Evolutionary conservation across 1,140 invertebrate genomes (phyloP).

Genomic region (Microplitis demolitor): DNA sequence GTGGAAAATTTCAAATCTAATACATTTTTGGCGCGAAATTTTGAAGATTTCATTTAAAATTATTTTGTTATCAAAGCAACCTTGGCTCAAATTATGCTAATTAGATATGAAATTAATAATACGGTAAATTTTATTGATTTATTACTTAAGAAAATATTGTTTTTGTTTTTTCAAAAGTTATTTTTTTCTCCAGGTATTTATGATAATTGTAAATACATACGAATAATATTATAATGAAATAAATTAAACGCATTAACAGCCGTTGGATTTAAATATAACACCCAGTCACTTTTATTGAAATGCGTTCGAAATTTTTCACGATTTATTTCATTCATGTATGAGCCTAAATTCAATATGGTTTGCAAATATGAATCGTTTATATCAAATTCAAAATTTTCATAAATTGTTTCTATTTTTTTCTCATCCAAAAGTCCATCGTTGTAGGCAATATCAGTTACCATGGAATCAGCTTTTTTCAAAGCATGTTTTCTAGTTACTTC

Average conservation of each 20-base stretch:
- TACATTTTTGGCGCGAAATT: no score
- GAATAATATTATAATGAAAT: conserved; percentile 82
- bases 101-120: no score
- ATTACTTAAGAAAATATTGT: no score
- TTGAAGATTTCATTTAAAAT: no score
- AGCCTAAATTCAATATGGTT: conserved; percentile 75
- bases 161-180: no score
- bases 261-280: conserved; percentile 75
- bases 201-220: conserved; percentile 61
- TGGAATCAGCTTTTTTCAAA: conserved; percentile 73
- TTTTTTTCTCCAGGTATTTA: no score
- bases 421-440: conserved; percentile 81
- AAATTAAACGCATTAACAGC: conserved; percentile 86
- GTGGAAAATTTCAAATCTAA: no score
- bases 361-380: conserved; percentile 69
- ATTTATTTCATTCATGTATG: conserved; percentile 68
- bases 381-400: conserved; percentile 73
- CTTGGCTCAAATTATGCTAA: no score
- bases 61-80: no score
- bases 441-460: conserved; percentile 81
- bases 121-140: no score
- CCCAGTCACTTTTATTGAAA: conserved; percentile 85
- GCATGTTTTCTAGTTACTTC: conserved; percentile 73
- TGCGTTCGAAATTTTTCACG: conserved; percentile 74
- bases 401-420: conserved; percentile 76